phyloP scores from a whole-genome alignment of 2,888 invertebrate genomes.

The Netelia inedita region DNA sequence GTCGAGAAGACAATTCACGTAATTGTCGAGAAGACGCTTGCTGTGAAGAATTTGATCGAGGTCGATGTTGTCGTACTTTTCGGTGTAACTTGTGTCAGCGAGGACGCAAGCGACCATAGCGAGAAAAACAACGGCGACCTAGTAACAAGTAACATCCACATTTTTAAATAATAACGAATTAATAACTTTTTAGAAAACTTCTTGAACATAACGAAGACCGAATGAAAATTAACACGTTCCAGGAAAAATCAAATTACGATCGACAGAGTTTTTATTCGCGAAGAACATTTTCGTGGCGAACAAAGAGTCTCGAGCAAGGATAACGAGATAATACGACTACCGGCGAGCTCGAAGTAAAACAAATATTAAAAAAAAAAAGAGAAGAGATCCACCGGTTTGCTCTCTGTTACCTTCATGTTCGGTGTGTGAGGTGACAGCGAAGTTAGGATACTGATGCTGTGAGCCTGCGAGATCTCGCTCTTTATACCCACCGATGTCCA shows the following conservation, averaged over 20 bases:
- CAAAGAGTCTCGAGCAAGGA: conserved; percentile 29
- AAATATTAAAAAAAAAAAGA: conserved; percentile 4
- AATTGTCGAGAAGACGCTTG: conserved; percentile 88
- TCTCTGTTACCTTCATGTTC: conserved; percentile 79
- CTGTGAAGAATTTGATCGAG: conserved; percentile 89
- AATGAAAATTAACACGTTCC: background rate
- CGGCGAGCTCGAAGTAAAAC: conserved; percentile 8
- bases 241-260: no score
- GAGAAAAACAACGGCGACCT: conserved; percentile 77
- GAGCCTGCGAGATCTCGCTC: conserved; percentile 71
- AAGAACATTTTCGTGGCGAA: background rate
- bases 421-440: conserved; percentile 68
- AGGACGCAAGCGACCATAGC: conserved; percentile 73
- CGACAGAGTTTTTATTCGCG: no score
- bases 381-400: conserved; percentile 17
- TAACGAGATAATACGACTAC: conserved; percentile 5
- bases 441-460: conserved; percentile 78
- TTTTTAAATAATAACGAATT: background rate
- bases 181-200: background rate
- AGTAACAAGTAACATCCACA: conserved; percentile 21
- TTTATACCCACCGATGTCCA: conserved; percentile 78
- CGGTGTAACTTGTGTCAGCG: conserved; percentile 86
- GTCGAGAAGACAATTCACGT: conserved; percentile 89
- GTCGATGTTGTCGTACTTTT: conserved; percentile 90
- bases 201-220: background rate